A percentile compares a stretch with the other conserved stretches of the same genome.
phyloP scores from a whole-genome alignment of 2,113 vertebrate genomes.

The Carettochelys insculpta region DNA sequence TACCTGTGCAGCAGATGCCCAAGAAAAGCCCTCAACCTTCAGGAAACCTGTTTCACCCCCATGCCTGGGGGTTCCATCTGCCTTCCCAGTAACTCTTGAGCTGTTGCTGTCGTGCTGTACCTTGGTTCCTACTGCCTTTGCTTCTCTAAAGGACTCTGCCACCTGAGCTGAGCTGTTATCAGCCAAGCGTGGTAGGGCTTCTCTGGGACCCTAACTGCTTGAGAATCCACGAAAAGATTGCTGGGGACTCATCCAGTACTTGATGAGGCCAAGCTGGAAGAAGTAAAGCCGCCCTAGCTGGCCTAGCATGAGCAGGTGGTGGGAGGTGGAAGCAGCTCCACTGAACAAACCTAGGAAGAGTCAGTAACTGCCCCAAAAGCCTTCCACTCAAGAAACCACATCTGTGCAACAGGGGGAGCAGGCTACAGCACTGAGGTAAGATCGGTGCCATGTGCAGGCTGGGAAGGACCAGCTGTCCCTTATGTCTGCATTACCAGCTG shows the following conservation, averaged over 20 bases:
- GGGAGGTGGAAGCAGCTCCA: neutral
- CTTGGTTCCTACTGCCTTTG: neutral
- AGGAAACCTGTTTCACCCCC: neutral
- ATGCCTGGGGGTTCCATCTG: neutral
- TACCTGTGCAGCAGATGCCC: neutral
- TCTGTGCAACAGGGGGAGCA: neutral
- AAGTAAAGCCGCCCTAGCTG: neutral
- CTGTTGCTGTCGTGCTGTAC: neutral
- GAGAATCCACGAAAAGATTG: neutral
- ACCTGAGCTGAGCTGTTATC: neutral
- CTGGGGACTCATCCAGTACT: neutral
- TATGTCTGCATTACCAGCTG: too few species aligned
- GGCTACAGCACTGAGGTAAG: neutral
- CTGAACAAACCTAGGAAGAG: neutral
- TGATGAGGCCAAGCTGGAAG: neutral
- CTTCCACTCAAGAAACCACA: neutral
- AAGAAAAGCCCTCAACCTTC: neutral
- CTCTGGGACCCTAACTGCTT: neutral
- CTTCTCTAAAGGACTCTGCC: neutral
- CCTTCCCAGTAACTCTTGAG: neutral
- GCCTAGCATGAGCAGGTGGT: neutral
- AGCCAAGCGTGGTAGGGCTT: neutral
- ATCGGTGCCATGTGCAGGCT: neutral
- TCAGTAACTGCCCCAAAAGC: neutral
- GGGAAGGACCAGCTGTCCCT: neutral